These are phyloP conservation scores for Philantomba maxwellii DNA, from an alignment of 2,113 vertebrate species.

Conservation along the genomic window DNA sequence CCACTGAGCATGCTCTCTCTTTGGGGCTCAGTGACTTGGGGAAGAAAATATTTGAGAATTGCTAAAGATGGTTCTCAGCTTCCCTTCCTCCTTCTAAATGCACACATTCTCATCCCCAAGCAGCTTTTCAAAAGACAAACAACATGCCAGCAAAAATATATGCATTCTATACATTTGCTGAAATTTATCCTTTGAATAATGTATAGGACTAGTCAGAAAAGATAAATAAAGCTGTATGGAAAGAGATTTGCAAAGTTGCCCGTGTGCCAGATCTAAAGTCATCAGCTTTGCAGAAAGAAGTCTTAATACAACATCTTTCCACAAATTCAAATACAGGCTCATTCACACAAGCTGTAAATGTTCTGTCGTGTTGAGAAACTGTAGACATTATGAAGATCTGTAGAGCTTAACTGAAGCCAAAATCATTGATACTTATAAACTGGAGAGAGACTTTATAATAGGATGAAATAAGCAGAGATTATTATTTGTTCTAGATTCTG, in stretches of 20 bases:
- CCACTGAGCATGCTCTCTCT: conserved; percentile 1
- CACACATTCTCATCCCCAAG: neutral
- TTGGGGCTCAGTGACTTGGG: neutral
- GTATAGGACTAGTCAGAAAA: neutral
- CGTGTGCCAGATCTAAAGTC: neutral
- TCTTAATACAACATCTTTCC: neutral
- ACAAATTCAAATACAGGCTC: neutral
- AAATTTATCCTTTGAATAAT: neutral
- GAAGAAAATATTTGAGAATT: neutral
- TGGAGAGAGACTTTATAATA: neutral
- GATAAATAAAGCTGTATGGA: neutral
- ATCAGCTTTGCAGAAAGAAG: neutral
- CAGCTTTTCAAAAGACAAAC: neutral
- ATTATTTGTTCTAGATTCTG: neutral
- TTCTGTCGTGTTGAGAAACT: neutral
- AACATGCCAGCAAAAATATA: rapidly evolving
- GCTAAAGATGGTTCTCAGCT: neutral
- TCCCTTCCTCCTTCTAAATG: neutral
- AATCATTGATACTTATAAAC: neutral
- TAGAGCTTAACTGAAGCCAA: neutral
- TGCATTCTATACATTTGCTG: neutral
- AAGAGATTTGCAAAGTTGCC: neutral
- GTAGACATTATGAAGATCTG: neutral
- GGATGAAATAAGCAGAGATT: neutral
- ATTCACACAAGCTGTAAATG: neutral